Conservation (phyloP, 2,888 invertebrate species). For the Actias luna region DNA sequence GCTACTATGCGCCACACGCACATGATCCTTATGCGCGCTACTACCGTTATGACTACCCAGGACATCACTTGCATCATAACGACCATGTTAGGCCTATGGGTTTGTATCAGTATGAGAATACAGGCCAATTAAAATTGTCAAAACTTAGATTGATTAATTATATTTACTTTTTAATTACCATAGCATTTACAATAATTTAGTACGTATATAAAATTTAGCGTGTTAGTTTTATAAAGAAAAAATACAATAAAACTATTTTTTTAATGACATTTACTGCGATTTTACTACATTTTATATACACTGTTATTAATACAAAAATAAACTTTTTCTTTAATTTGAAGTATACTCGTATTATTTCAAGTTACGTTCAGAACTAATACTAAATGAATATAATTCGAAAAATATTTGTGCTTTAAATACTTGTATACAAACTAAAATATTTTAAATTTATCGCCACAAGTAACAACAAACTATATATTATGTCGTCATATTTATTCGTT, state of each 20-base stretch:
- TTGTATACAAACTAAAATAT: neutral
- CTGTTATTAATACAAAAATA: neutral
- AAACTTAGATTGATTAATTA: neutral
- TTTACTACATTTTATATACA: neutral
- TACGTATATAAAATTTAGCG: neutral
- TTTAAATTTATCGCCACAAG: neutral
- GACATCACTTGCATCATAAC: slow-evolving; percentile 65
- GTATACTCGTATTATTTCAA: neutral
- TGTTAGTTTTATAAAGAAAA: neutral
- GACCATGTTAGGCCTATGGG: slow-evolving; percentile 74
- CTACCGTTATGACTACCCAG: slow-evolving; percentile 73
- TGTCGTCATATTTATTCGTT: neutral
- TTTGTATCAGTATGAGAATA: slow-evolving; percentile 43
- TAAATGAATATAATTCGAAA: neutral
- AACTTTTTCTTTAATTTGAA: neutral
- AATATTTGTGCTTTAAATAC: too few relatives aligned
- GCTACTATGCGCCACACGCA: slow-evolving; percentile 63
- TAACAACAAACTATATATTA: neutral
- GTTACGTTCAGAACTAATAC: neutral
- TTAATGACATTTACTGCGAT: neutral
- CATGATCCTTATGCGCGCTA: slow-evolving; percentile 74
- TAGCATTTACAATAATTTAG: neutral
- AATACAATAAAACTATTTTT: neutral
- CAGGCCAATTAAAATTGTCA: neutral
- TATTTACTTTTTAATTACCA: neutral